phyloP scores from a whole-genome alignment of 2,888 invertebrate species.

The Imbricaverruca yamaguchii region DNA sequence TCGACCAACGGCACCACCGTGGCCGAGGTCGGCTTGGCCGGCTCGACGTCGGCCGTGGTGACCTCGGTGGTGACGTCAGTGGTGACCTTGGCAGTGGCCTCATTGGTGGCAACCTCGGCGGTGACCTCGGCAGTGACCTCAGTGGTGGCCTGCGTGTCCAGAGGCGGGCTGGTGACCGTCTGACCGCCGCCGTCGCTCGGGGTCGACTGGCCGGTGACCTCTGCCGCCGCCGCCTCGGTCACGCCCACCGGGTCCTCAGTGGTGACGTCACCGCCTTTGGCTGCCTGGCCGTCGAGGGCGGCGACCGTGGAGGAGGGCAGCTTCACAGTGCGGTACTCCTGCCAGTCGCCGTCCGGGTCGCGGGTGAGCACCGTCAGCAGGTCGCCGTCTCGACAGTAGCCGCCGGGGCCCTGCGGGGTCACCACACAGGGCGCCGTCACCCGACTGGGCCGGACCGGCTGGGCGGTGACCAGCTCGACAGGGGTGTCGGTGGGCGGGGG shows the following conservation, averaged over 20 bases:
- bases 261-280: not conserved
- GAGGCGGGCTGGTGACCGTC: not conserved
- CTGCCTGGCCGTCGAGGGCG: not conserved
- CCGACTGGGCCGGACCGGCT: not conserved
- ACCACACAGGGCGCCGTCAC: not conserved
- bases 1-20: not conserved
- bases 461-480: not conserved
- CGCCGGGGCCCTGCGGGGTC: slow-evolving; percentile 3
- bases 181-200: not conserved
- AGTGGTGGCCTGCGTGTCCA: not conserved
- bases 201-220: not conserved
- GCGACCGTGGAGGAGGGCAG: not conserved
- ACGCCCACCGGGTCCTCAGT: not conserved
- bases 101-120: no score
- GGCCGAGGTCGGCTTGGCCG: not conserved
- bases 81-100: no score
- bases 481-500: no score
- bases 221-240: not conserved
- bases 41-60: no score
- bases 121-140: no score
- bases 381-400: slow-evolving; percentile 7
- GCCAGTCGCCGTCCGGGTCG: not conserved
- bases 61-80: no score
- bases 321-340: not conserved
- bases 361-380: slow-evolving; percentile 8